Conservation (phyloP, 2,888 invertebrate genomes). For the Colletes collaris region DNA sequence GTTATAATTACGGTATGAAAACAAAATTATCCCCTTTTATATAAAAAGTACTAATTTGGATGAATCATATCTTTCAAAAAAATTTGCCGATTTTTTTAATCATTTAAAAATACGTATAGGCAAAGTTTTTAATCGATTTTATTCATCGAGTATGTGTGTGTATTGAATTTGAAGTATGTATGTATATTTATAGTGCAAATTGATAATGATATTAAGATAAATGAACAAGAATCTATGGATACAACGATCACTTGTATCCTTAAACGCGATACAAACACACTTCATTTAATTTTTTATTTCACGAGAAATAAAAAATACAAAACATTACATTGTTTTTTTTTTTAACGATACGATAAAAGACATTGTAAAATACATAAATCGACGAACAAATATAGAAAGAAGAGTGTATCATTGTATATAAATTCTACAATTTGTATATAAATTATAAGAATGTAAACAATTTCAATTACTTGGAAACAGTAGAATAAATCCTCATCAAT, state of each 20-base stretch:
- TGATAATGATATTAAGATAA: neutral
- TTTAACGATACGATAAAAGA: neutral
- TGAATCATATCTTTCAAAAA: neutral
- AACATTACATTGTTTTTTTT: neutral
- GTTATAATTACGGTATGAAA: neutral
- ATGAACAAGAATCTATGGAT: neutral
- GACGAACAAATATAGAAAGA: neutral
- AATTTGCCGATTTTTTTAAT: neutral
- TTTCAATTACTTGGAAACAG: neutral
- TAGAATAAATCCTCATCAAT: neutral
- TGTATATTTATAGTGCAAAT: neutral
- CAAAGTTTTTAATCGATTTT: neutral
- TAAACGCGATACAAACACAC: neutral
- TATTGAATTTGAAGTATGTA: neutral
- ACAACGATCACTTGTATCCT: neutral
- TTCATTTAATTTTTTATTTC: too few relatives aligned
- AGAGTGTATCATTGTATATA: neutral
- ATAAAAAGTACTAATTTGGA: neutral
- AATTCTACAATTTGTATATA: slow-evolving; percentile 7
- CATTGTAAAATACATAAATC: neutral
- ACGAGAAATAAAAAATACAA: neutral
- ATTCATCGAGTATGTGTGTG: neutral
- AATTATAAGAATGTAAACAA: slow-evolving; percentile 14
- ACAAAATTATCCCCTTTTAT: neutral
- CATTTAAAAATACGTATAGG: neutral